These are phyloP conservation scores for Sphaerolaimus hirsutus DNA, from an alignment of 2,888 invertebrate species.

Conservation along the genomic window DNA sequence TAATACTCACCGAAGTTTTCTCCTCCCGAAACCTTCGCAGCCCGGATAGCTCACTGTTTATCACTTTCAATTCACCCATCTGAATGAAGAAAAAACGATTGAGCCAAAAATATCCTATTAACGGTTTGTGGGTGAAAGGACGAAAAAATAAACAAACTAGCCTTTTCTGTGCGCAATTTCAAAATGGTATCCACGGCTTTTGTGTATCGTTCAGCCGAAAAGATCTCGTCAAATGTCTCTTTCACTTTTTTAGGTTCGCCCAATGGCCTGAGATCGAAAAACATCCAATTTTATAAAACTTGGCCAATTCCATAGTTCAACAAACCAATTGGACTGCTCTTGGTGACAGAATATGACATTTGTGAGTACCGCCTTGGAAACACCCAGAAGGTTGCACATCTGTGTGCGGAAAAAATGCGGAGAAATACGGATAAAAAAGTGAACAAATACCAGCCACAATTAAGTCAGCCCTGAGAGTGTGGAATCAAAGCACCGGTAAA, in stretches of 20 bases:
- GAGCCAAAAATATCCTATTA: no score
- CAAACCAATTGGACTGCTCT: slow-evolving; percentile 69
- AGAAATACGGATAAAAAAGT: no score
- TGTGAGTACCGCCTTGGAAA: slow-evolving; percentile 74
- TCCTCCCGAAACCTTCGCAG: no score
- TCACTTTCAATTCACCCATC: no score
- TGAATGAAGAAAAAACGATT: no score
- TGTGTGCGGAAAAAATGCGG: slow-evolving; percentile 4
- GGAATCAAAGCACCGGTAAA: no score
- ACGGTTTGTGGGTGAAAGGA: no score
- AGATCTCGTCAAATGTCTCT: slow-evolving; percentile 86
- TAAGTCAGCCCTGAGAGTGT: no score
- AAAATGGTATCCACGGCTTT: slow-evolving; percentile 48
- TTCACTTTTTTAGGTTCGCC: slow-evolving; percentile 78
- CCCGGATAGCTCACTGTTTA: no score
- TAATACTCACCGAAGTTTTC: no score
- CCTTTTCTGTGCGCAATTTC: neutral
- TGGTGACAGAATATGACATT: slow-evolving; percentile 97
- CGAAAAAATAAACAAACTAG: neutral
- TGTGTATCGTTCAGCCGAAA: slow-evolving; percentile 73
- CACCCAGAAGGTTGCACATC: slow-evolving; percentile 44
- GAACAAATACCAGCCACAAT: no score
- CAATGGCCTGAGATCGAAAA: slow-evolving; percentile 47
- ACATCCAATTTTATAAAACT: neutral
- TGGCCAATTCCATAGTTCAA: neutral